Percentiles rank a stretch among this genome's conserved stretches.
These are phyloP conservation scores for Phoeniculus purpureus DNA, from an alignment of 2,797 vertebrate genomes.

Conservation along the genomic window DNA sequence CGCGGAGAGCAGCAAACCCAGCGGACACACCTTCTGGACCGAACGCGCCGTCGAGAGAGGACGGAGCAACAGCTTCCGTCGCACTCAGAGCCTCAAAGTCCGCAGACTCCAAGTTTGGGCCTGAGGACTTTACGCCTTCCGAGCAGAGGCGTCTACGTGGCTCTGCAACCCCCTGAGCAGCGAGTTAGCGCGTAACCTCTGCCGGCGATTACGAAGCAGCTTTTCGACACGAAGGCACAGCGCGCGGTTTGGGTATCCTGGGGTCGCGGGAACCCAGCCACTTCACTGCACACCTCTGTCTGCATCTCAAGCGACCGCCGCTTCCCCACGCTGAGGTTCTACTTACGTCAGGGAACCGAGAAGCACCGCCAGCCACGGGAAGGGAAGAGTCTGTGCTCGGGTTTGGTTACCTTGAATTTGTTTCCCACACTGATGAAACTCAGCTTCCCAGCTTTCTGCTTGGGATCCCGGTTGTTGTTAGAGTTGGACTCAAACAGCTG, in stretches of 20 bases:
- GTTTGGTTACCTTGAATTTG: slow-evolving; percentile 92
- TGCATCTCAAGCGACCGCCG: neutral
- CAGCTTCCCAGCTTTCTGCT: slow-evolving; percentile 96
- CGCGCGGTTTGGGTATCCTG: neutral
- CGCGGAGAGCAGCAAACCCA: neutral
- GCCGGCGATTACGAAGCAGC: neutral
- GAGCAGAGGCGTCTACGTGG: neutral
- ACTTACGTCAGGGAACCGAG: neutral
- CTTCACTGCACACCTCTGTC: neutral
- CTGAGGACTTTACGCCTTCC: neutral
- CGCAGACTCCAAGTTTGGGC: neutral
- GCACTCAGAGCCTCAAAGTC: neutral
- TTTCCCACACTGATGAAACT: slow-evolving; percentile 98
- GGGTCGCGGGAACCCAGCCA: neutral
- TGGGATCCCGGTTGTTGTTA: slow-evolving; percentile 89
- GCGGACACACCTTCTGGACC: neutral
- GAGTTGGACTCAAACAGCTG: slow-evolving; percentile 90
- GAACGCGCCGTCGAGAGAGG: neutral
- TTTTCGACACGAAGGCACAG: neutral
- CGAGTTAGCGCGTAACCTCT: neutral
- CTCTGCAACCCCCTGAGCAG: neutral
- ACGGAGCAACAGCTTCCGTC: neutral
- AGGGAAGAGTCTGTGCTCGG: neutral
- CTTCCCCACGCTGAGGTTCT: neutral
- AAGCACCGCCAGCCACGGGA: neutral